phyloP scores from a whole-genome alignment of 2,113 vertebrate species.

The Varanus salvator region DNA sequence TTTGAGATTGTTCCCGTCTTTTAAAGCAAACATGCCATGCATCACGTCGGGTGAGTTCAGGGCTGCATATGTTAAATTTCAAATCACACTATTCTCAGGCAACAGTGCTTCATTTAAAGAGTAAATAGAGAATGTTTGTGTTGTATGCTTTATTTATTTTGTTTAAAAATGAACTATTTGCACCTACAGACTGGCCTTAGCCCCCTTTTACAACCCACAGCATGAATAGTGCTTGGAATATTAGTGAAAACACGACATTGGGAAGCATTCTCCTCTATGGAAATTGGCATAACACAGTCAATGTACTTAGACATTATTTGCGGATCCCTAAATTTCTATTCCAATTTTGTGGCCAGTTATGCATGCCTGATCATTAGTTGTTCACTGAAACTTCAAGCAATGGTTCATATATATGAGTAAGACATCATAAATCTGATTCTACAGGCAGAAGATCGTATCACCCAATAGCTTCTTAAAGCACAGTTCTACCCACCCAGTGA shows the following conservation, averaged over 20 bases:
- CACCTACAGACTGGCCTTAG: background rate
- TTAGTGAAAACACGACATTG: background rate
- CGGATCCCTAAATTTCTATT: background rate
- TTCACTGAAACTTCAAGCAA: background rate
- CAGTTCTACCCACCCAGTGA: background rate
- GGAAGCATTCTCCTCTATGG: background rate
- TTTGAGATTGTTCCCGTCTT: constrained; percentile 62
- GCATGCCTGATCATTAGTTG: background rate
- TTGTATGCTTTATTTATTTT: constrained; percentile 31
- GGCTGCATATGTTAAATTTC: constrained; percentile 52
- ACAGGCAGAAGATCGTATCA: background rate
- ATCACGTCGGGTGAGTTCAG: constrained; percentile 56
- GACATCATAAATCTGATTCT: background rate
- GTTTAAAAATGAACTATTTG: background rate
- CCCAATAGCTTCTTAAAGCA: background rate
- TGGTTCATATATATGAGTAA: background rate
- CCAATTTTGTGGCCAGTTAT: background rate
- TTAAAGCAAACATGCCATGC: constrained; percentile 64
- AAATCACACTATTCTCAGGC: constrained; percentile 45
- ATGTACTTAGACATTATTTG: background rate
- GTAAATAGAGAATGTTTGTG: constrained; percentile 24
- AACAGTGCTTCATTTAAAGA: constrained; percentile 29
- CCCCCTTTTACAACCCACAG: background rate
- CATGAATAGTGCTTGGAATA: background rate
- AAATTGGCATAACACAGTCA: background rate